Conservation (phyloP, 2,113 vertebrate species). For the Camelus bactrianus region DNA sequence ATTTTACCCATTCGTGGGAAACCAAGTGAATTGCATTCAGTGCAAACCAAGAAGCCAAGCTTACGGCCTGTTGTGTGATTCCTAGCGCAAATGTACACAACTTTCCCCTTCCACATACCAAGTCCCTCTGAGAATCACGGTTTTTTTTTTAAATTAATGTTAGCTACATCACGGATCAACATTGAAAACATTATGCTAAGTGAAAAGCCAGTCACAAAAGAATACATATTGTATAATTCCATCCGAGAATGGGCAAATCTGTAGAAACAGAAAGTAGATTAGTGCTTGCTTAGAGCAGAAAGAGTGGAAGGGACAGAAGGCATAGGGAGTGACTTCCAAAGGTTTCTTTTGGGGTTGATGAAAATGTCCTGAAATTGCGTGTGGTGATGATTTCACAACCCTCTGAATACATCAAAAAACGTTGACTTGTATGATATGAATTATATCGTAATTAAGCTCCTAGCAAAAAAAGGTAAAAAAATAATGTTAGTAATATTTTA, state of each 20-base stretch:
- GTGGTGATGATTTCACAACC: background rate
- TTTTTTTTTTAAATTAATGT: background rate
- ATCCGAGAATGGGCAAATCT: background rate
- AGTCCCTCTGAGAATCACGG: background rate
- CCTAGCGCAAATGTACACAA: background rate
- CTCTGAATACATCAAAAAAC: background rate
- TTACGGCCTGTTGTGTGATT: background rate
- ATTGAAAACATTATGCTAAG: background rate
- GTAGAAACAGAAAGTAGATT: background rate
- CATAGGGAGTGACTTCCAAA: background rate
- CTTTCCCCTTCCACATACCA: background rate
- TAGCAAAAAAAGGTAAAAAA: background rate
- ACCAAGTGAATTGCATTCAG: background rate
- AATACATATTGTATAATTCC: background rate
- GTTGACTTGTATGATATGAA: background rate
- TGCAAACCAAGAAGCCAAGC: background rate
- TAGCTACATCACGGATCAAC: background rate
- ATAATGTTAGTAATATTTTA: slow-evolving; percentile 38
- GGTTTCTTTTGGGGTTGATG: background rate
- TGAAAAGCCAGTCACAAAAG: slow-evolving; percentile 16
- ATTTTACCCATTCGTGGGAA: background rate
- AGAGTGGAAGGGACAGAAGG: background rate
- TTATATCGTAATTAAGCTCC: background rate
- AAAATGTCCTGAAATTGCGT: background rate
- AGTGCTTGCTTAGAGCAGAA: background rate